phyloP scores from a whole-genome alignment of 2,113 vertebrate genomes.

The Mesoclemmys tuberculata region DNA sequence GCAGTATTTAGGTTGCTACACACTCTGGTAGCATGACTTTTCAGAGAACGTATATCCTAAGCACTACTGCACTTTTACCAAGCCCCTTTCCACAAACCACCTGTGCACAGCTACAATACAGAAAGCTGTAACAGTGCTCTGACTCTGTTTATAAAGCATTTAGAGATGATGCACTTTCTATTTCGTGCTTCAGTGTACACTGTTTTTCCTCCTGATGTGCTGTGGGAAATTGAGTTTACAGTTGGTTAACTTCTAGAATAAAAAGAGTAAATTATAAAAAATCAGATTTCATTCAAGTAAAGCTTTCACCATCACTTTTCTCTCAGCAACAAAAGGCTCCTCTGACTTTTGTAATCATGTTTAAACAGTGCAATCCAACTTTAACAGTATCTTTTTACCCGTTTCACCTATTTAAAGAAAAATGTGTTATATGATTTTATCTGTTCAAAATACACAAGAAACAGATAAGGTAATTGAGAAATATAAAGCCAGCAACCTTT shows the following conservation, averaged over 20 bases:
- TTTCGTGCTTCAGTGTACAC: neutral
- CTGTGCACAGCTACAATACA: neutral
- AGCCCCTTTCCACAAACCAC: neutral
- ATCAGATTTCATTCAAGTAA: neutral
- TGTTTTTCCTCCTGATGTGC: neutral
- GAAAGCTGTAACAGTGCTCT: neutral
- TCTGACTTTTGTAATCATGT: neutral
- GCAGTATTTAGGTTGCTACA: neutral
- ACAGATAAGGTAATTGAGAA: neutral
- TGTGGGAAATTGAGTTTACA: slow-evolving; percentile 40
- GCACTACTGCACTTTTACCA: neutral
- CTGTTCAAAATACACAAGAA: neutral
- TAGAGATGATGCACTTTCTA: neutral
- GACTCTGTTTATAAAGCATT: slow-evolving; percentile 5
- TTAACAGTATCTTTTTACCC: neutral
- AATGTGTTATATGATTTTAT: neutral
- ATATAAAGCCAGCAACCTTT: neutral
- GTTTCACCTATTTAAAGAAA: slow-evolving; percentile 14
- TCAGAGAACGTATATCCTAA: neutral
- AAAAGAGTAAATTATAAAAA: neutral
- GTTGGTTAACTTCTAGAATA: neutral
- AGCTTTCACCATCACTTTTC: neutral
- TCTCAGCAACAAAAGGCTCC: slow-evolving; percentile 10
- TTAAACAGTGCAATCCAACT: neutral
- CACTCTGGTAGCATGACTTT: neutral